These are phyloP conservation scores for Ectemnius lituratus DNA, from an alignment of 2,888 invertebrate genomes.

Conservation along the genomic window DNA sequence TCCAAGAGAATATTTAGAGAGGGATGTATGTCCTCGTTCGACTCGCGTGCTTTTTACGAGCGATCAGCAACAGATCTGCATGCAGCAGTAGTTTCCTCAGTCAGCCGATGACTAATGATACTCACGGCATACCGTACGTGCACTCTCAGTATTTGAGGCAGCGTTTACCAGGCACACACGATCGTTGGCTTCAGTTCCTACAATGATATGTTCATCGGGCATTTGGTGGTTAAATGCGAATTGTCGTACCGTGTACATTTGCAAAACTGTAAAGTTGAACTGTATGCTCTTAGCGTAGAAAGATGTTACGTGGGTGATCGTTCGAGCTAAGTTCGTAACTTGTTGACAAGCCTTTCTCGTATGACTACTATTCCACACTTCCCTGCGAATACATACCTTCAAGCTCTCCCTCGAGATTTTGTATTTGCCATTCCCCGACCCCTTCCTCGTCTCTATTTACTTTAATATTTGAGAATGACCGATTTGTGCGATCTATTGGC, in stretches of 20 bases:
- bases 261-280: constrained; percentile 55
- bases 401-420: constrained; percentile 6
- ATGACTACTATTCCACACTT: constrained; percentile 16
- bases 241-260: constrained; percentile 62
- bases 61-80: neutral
- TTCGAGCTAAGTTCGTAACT: constrained; percentile 51
- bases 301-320: constrained; percentile 46
- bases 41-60: neutral
- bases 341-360: constrained; percentile 43
- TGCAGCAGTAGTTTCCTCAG: neutral
- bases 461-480: neutral
- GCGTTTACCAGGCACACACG: constrained; percentile 54
- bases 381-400: constrained; percentile 21
- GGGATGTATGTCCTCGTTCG: neutral
- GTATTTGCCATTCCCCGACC: constrained; percentile 1
- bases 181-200: constrained; percentile 71
- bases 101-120: neutral
- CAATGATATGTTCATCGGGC: constrained; percentile 61
- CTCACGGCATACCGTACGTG: constrained; percentile 27
- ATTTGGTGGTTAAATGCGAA: constrained; percentile 67
- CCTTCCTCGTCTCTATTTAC: constrained; percentile 1
- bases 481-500: constrained; percentile 34
- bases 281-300: constrained; percentile 53
- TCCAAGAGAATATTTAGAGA: neutral
- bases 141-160: constrained; percentile 55